Percentiles rank a stretch among this genome's conserved stretches.
phyloP scores from a whole-genome alignment of 2,797 vertebrate species.

The Arctocebus calabarensis region DNA sequence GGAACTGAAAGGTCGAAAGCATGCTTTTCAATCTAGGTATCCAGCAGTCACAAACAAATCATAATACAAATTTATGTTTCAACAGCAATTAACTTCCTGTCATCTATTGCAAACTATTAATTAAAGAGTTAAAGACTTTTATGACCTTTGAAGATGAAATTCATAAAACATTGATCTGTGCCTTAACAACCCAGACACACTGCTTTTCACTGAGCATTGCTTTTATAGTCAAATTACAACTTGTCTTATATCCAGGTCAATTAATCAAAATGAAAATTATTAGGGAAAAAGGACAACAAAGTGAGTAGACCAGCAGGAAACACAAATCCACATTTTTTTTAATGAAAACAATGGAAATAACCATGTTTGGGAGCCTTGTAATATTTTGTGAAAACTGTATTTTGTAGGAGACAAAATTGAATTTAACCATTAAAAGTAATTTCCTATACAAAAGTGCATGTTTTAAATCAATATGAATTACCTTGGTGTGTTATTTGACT shows the following conservation, averaged over 20 bases:
- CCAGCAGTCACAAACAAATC: neutral
- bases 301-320: constrained; percentile 54
- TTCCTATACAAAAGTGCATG: neutral
- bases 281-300: constrained; percentile 62
- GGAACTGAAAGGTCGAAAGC: neutral
- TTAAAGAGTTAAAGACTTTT: neutral
- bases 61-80: constrained; percentile 2
- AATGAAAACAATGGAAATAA: constrained; percentile 63
- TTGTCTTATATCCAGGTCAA: constrained; percentile 54
- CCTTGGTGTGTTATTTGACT: constrained; percentile 64
- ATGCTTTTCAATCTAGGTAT: neutral
- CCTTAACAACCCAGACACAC: constrained; percentile 16
- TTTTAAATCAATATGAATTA: constrained; percentile 50
- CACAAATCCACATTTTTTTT: constrained; percentile 60
- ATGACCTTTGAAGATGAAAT: constrained; percentile 39
- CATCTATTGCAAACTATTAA: constrained; percentile 7
- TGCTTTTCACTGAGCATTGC: constrained; percentile 42
- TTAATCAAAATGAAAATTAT: constrained; percentile 63
- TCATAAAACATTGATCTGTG: constrained; percentile 53
- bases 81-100: constrained; percentile 7
- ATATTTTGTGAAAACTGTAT: constrained; percentile 67
- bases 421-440: constrained; percentile 59
- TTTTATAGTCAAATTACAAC: constrained; percentile 31
- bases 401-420: constrained; percentile 76
- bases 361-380: neutral